Evolutionary conservation across 2,113 vertebrate genomes (phyloP).

Genomic region (Caracal caracal): DNA sequence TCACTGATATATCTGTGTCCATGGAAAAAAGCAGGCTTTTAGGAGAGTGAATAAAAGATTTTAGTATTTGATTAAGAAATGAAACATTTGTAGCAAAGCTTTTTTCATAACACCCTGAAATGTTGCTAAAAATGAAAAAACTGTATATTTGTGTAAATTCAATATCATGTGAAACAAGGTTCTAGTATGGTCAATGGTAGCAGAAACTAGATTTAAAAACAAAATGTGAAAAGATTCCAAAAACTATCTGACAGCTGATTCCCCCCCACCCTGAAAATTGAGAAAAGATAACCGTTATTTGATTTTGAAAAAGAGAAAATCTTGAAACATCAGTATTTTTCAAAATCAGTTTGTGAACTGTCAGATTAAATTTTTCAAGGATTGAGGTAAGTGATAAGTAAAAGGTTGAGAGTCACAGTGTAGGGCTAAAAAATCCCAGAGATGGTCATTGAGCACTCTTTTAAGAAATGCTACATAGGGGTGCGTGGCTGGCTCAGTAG

Average conservation of each 20-base stretch:
- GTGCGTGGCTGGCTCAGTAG: no score
- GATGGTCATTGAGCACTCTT: neutral
- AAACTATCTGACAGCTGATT: neutral
- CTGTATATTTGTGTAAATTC: neutral
- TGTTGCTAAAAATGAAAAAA: neutral
- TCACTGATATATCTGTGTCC: neutral
- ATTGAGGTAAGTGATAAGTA: neutral
- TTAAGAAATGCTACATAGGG: neutral
- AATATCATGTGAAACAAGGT: neutral
- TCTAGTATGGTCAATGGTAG: neutral
- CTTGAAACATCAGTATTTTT: neutral
- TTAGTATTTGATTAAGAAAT: conserved; percentile 31
- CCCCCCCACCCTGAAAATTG: neutral
- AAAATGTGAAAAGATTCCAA: neutral
- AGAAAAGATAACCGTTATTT: neutral
- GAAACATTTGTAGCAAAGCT: neutral
- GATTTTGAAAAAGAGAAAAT: conserved; percentile 33
- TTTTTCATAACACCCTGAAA: neutral
- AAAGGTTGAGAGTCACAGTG: neutral
- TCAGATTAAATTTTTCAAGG: neutral
- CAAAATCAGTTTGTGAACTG: neutral
- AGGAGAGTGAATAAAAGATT: neutral
- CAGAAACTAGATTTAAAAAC: neutral
- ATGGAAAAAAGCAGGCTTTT: neutral
- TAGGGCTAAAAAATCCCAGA: neutral